Evolutionary conservation across 2,797 vertebrate genomes (phyloP).

Genomic region (Pangasius macronema): DNA sequence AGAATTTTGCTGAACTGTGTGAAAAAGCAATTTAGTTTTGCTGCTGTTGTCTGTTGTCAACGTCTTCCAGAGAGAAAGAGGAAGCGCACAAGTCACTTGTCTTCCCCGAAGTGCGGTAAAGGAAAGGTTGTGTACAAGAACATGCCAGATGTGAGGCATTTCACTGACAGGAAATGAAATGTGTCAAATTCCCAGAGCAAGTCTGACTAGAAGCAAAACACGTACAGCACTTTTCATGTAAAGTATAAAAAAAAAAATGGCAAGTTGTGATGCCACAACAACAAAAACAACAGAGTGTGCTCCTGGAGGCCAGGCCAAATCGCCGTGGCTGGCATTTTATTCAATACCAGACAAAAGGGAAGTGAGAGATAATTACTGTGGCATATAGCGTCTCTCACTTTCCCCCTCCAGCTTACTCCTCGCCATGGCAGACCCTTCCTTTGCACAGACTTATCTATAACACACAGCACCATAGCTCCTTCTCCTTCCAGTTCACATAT

Average conservation of each 20-base stretch:
- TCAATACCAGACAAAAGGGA: background rate
- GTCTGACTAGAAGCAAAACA: constrained; percentile 10
- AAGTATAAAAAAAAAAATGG: background rate
- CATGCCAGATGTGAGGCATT: constrained; percentile 11
- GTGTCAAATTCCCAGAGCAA: constrained; percentile 4
- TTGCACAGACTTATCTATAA: background rate
- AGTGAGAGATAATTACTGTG: constrained; percentile 12
- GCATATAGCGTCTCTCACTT: background rate
- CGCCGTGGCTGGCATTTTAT: background rate
- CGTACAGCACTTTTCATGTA: constrained; percentile 10
- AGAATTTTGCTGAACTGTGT: background rate
- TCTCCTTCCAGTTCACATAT: background rate
- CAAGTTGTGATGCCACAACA: background rate
- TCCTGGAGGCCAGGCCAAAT: constrained; percentile 3
- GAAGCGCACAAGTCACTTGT: constrained; percentile 7
- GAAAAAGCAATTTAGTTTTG: constrained; percentile 6
- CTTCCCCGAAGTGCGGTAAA: constrained; percentile 11
- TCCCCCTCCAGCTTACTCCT: background rate
- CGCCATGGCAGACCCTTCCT: background rate
- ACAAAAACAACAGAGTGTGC: background rate
- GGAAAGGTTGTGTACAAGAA: constrained; percentile 8
- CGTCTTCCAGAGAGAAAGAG: background rate
- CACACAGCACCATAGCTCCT: background rate
- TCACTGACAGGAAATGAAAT: constrained; percentile 30
- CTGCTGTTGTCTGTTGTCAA: background rate